Percentiles rank a stretch among this genome's conserved stretches.
Conservation (phyloP, 2,797 vertebrate species). For the Cuculus canorus region DNA sequence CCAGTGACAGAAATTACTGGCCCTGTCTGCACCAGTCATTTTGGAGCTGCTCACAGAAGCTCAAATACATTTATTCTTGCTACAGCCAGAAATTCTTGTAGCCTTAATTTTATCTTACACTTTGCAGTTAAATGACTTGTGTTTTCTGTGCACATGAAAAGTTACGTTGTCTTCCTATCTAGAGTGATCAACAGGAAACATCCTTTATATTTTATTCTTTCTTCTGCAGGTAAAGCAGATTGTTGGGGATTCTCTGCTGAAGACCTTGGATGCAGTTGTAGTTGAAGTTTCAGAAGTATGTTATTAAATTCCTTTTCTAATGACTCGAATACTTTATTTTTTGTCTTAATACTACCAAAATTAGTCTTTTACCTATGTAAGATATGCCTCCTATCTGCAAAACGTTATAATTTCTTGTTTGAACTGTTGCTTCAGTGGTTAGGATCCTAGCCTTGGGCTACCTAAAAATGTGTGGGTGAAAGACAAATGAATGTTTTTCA, state of each 20-base stretch:
- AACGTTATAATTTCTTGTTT: neutral
- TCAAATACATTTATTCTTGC: neutral
- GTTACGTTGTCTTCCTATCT: neutral
- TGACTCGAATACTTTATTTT: neutral
- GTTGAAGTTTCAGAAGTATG: conserved; percentile 84
- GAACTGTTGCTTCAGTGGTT: neutral
- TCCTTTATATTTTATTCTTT: neutral
- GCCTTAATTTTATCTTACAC: neutral
- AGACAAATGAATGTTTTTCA: neutral
- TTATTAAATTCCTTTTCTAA: neutral
- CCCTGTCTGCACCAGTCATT: neutral
- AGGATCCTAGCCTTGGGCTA: neutral
- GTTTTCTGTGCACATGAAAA: neutral
- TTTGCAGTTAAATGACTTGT: neutral
- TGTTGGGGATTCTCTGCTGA: conserved; percentile 89
- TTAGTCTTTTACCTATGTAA: neutral
- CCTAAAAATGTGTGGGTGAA: neutral
- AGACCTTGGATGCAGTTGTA: conserved; percentile 85
- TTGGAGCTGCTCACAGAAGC: neutral
- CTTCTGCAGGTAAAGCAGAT: conserved; percentile 87
- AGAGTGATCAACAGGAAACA: neutral
- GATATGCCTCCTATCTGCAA: neutral
- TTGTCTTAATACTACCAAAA: neutral
- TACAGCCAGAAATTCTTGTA: neutral
- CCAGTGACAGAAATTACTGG: neutral